phyloP scores from a whole-genome alignment of 2,888 invertebrate species.

The Drosophila stalkeri region DNA sequence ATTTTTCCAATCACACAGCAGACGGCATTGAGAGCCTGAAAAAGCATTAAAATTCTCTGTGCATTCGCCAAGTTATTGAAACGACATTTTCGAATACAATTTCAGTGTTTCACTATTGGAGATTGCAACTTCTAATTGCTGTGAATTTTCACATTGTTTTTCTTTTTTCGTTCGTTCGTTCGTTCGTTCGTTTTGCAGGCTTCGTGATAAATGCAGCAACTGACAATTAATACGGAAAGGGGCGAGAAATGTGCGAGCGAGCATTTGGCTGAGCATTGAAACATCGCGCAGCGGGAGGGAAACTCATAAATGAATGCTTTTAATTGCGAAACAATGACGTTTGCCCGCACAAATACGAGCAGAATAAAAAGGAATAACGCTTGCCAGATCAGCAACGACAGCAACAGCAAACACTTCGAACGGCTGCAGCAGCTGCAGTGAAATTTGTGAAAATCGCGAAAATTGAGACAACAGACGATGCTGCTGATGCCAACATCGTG shows the following conservation, averaged over 20 bases:
- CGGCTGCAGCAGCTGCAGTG: slow-evolving; percentile 43
- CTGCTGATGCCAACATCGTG: slow-evolving; percentile 85
- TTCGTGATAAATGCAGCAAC: slow-evolving; percentile 48
- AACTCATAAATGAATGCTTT: slow-evolving; percentile 73
- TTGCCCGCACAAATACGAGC: slow-evolving; percentile 47
- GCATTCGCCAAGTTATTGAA: background rate
- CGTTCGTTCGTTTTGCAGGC: slow-evolving; percentile 42
- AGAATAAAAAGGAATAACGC: slow-evolving; percentile 53
- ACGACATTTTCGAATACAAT: background rate
- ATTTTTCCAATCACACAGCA: too few relatives aligned
- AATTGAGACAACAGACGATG: slow-evolving; percentile 63
- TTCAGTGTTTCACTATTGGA: background rate
- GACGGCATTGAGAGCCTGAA: background rate
- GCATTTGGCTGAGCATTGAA: slow-evolving; percentile 21
- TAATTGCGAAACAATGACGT: slow-evolving; percentile 81
- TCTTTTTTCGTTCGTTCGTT: background rate
- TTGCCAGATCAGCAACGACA: slow-evolving; percentile 41
- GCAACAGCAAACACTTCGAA: slow-evolving; percentile 36
- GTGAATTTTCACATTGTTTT: background rate
- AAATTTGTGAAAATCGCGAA: slow-evolving; percentile 52
- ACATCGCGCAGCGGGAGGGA: slow-evolving; percentile 24
- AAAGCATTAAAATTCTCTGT: background rate
- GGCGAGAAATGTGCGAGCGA: slow-evolving; percentile 13
- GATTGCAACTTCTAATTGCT: slow-evolving; percentile 47
- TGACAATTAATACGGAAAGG: slow-evolving; percentile 43